phyloP scores from a whole-genome alignment of 2,797 vertebrate genomes.

The Gymnoscopelus braueri region DNA sequence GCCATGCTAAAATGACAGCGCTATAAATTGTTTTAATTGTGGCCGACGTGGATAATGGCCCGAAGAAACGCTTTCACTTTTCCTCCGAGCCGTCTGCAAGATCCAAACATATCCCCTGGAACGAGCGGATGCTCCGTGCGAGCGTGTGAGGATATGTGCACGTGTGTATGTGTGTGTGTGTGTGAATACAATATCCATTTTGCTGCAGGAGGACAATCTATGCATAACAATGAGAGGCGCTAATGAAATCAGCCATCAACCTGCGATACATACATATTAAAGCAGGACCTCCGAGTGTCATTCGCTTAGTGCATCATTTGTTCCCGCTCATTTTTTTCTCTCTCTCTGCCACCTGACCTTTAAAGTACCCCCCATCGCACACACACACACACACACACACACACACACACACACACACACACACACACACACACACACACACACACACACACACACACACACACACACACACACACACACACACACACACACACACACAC shows the following conservation, averaged over 20 bases:
- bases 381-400: background rate
- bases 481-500: background rate
- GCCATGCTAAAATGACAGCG: conserved; percentile 66
- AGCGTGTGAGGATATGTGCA: conserved; percentile 76
- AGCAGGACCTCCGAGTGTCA: conserved; percentile 94
- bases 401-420: conserved; percentile 2
- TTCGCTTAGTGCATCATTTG: conserved; percentile 94
- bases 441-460: background rate
- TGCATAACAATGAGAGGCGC: conserved; percentile 99
- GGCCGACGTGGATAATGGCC: conserved; percentile 71
- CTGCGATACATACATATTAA: conserved; percentile 99
- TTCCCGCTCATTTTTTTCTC: conserved; percentile 82
- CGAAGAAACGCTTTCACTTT: conserved; percentile 70
- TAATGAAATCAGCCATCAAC: conserved; percentile 99
- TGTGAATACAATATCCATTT: conserved; percentile 98
- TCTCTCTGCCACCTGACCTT: conserved; percentile 77
- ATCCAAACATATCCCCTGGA: conserved; percentile 76
- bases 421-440: background rate
- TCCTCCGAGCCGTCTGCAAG: conserved; percentile 65
- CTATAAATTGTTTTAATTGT: conserved; percentile 79
- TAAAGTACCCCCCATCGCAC: conserved; percentile 56
- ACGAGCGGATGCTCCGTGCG: conserved; percentile 73
- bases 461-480: background rate
- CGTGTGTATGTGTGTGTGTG: conserved; percentile 75
- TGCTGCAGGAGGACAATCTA: conserved; percentile 99